Conservation (phyloP, 2,113 vertebrate species). For the Saiga tatarica region DNA sequence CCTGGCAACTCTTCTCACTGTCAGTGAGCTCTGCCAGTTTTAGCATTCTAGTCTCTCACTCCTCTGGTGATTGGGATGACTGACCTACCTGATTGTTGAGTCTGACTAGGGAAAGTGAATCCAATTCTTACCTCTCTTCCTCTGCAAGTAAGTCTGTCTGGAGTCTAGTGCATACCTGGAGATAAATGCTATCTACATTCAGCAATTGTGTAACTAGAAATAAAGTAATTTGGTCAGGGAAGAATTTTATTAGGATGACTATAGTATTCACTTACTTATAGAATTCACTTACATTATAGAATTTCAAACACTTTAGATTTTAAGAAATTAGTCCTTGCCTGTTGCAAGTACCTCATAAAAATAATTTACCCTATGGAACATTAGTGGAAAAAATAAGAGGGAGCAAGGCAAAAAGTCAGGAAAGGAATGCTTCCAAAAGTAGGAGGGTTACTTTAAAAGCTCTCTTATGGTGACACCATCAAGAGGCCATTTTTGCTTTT, state of each 20-base stretch:
- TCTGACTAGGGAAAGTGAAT: neutral
- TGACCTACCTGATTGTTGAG: neutral
- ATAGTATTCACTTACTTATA: neutral
- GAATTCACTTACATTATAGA: neutral
- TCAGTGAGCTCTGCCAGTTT: neutral
- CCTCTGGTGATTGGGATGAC: neutral
- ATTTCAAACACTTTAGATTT: neutral
- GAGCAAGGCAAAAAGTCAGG: neutral
- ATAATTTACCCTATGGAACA: neutral
- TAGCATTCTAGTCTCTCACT: neutral
- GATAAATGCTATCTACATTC: conserved; percentile 20
- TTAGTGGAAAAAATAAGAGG: neutral
- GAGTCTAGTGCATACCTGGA: neutral
- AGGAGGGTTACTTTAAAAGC: neutral
- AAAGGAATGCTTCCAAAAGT: neutral
- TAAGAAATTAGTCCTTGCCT: neutral
- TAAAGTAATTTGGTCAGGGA: neutral
- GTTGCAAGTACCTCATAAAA: neutral
- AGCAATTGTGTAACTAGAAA: neutral
- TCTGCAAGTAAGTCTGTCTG: neutral
- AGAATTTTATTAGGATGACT: neutral
- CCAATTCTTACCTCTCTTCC: neutral
- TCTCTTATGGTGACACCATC: neutral
- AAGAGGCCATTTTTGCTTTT: neutral
- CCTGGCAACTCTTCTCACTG: neutral